phyloP scores from a whole-genome alignment of 2,888 invertebrate species.

The Chloroclystis v-ata region DNA sequence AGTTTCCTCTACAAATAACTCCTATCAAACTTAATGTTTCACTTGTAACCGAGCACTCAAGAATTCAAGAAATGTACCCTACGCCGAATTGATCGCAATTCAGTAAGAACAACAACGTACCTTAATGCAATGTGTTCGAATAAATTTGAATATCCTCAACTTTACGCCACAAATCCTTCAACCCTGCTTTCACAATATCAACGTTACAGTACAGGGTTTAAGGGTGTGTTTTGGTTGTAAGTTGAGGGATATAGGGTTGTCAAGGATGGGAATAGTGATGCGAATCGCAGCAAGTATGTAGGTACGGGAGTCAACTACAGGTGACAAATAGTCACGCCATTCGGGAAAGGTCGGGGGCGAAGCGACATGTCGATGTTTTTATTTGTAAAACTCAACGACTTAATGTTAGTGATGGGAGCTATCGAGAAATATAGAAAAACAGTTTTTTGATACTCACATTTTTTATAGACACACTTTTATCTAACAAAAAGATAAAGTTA shows the following conservation, averaged over 20 bases:
- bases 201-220: slow-evolving; percentile 16
- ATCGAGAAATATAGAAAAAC: slow-evolving; percentile 35
- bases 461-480: too few relatives aligned
- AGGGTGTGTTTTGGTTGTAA: slow-evolving; percentile 30
- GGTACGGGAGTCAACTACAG: slow-evolving; percentile 73
- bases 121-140: slow-evolving; percentile 59
- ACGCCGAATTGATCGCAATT: slow-evolving; percentile 65
- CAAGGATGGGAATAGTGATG: slow-evolving; percentile 48
- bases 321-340: slow-evolving; percentile 77
- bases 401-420: slow-evolving; percentile 62
- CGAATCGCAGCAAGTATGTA: slow-evolving; percentile 62
- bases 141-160: slow-evolving; percentile 44
- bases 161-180: slow-evolving; percentile 22
- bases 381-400: slow-evolving; percentile 67
- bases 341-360: slow-evolving; percentile 65
- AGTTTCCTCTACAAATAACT: slow-evolving; percentile 17
- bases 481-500: too few relatives aligned
- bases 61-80: slow-evolving; percentile 55
- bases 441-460: too few relatives aligned
- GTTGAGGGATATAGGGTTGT: slow-evolving; percentile 33
- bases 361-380: slow-evolving; percentile 69
- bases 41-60: slow-evolving; percentile 37
- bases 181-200: slow-evolving; percentile 19
- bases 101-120: slow-evolving; percentile 64
- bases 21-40: slow-evolving; percentile 23